Evolutionary conservation across 2,797 vertebrate genomes (phyloP), one percentile per base, ranked within the genome.

Genomic region (Thunnus albacares): DNA sequence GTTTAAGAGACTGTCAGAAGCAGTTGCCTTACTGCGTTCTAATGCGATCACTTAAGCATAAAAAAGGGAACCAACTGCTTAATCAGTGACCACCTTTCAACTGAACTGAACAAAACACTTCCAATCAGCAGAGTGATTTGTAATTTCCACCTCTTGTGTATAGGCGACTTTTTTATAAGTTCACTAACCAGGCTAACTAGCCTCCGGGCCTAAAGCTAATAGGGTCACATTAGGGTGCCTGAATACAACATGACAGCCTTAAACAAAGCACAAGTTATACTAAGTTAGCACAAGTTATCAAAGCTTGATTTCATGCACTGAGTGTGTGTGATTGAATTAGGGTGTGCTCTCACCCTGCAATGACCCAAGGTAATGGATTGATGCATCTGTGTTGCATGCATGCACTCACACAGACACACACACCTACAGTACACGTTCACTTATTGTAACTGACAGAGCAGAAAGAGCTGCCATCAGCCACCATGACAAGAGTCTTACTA

Each of bases 301-400:
- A 87, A 87, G 90, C 91, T 83, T 91, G 87, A 89, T 86, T 89
- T 91, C 76, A 86, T 82, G 77, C 76, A 57, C 77, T 43, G 74
- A 78, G 77, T 78, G 77, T 83, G 81, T 83, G 85, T 82, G 90
- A 91, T 92, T 91, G 85, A 83, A 91, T 94, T 87, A 91, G 81
- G 87, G 65, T 79, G 80, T 62, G 75, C 83, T 74, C 75, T 89
- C 79, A 83, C 80, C 87, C 87, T 47, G 87, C 86, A 64, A 8
- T 83, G 90, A 91, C 84, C 89, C 83, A 82, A 53, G 65, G 75
- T 89, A 92, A 92, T 89, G 77, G 57, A n/a, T 77, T 59, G 83
- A 82, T 86, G 86, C 79, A 55, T 86, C 82, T 62, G 52, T 66
- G 84, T 51, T 69, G 74, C 67, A 79, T 35, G 6, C 77, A 63